Evolutionary conservation across 1,140 invertebrate species (phyloP).

Genomic region (Schlechtendalia chinensis): DNA sequence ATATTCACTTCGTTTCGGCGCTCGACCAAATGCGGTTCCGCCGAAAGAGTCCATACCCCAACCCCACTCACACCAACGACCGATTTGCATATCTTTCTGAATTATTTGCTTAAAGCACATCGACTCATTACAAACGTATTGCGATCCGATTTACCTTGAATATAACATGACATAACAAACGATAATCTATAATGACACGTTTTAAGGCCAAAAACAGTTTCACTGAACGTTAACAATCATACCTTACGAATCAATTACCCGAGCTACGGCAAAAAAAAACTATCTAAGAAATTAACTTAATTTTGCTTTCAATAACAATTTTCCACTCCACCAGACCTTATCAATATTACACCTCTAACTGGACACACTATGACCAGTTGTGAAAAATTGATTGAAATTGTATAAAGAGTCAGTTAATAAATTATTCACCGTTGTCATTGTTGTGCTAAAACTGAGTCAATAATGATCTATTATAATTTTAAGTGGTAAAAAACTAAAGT

Average conservation of each 20-base stretch:
- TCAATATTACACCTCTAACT: constrained; percentile 9
- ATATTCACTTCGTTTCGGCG: background rate
- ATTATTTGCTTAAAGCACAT: constrained; percentile 12
- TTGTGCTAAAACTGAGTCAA: background rate
- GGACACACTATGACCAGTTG: background rate
- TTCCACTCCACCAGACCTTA: constrained; percentile 47
- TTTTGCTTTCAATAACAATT: constrained; percentile 43
- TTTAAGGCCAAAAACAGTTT: constrained; percentile 49
- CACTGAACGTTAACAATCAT: constrained; percentile 46
- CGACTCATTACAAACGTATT: constrained; percentile 41
- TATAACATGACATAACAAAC: constrained; percentile 46
- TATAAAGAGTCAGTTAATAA: constrained; percentile 13
- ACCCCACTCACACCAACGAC: background rate
- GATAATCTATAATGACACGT: constrained; percentile 44
- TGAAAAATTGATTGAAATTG: constrained; percentile 41
- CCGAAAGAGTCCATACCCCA: too few relatives aligned
- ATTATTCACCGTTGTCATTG: constrained; percentile 17
- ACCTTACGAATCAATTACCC: constrained; percentile 40
- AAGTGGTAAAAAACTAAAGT: background rate
- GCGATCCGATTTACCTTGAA: constrained; percentile 41
- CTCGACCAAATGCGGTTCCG: background rate
- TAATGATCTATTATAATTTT: background rate
- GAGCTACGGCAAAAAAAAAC: constrained; percentile 7
- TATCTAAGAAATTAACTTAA: constrained; percentile 19
- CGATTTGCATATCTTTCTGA: constrained; percentile 23